These are phyloP conservation scores for Oryctes rhinoceros DNA, from an alignment of 1,140 invertebrate species.

Conservation along the genomic window DNA sequence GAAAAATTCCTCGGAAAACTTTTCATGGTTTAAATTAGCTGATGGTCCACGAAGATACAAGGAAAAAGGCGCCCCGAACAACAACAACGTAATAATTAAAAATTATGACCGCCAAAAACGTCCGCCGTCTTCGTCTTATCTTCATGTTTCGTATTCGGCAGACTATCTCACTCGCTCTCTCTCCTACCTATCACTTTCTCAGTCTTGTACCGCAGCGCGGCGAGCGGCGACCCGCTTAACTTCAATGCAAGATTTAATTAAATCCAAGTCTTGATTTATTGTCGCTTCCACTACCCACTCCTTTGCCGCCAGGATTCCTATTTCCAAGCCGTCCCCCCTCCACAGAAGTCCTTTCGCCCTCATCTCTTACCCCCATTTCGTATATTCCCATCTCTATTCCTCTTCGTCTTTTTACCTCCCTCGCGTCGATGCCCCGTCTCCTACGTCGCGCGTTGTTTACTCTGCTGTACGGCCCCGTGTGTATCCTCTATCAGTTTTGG, in stretches of 20 bases:
- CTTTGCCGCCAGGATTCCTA: conserved; percentile 42
- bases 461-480: conserved; percentile 15
- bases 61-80: conserved; percentile 6
- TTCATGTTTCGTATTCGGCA: neutral
- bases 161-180: conserved; percentile 40
- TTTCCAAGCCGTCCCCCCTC: conserved; percentile 42
- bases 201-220: conserved; percentile 59
- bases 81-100: conserved; percentile 40
- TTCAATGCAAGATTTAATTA: conserved; percentile 66
- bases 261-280: conserved; percentile 70
- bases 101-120: conserved; percentile 42
- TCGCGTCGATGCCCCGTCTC: conserved; percentile 32
- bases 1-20: conserved; percentile 9
- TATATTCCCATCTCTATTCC: conserved; percentile 37
- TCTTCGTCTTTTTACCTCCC: conserved; percentile 44
- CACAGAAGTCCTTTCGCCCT: conserved; percentile 43
- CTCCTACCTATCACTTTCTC: conserved; percentile 45
- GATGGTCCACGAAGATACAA: neutral
- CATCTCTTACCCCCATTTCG: conserved; percentile 37
- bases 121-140: conserved; percentile 4
- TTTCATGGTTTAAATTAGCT: conserved; percentile 14
- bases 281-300: conserved; percentile 58
- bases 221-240: conserved; percentile 62
- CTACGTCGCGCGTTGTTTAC: conserved; percentile 53
- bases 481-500: conserved; percentile 39